A percentile compares a stretch with the other conserved stretches of the same genome.
phyloP scores from a whole-genome alignment of 2,888 invertebrate genomes.

The Diploptera punctata region DNA sequence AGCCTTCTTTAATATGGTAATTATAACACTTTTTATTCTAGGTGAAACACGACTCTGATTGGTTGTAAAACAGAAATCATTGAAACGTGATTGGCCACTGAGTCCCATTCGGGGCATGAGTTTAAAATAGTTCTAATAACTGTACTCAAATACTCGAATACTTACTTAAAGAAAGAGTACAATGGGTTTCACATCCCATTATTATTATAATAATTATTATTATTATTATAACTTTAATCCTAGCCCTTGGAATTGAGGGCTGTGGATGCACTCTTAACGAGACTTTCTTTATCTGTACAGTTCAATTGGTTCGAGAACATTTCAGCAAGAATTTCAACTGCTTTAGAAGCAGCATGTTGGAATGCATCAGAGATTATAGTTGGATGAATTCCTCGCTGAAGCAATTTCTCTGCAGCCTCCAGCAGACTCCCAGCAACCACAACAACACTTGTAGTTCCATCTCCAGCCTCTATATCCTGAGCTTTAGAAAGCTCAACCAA shows the following conservation, averaged over 20 bases:
- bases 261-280: constrained; percentile 96
- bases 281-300: constrained; percentile 82
- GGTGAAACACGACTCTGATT: too few species aligned
- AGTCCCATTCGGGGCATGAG: too few species aligned
- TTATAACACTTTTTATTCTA: too few species aligned
- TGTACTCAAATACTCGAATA: too few species aligned
- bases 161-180: too few species aligned
- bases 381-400: constrained; percentile 95
- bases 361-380: constrained; percentile 97
- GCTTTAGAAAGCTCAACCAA: constrained; percentile 97
- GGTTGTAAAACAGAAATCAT: too few species aligned
- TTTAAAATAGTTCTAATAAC: too few species aligned
- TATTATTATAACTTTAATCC: too few species aligned
- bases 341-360: constrained; percentile 81
- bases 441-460: constrained; percentile 98
- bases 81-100: too few species aligned
- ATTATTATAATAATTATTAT: too few species aligned
- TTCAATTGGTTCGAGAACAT: constrained; percentile 91
- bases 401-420: constrained; percentile 91
- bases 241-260: constrained; percentile 96
- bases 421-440: constrained; percentile 96
- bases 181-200: too few species aligned
- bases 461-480: constrained; percentile 98
- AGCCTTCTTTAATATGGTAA: too few species aligned
- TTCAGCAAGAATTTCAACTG: constrained; percentile 76